Conservation (phyloP, 2,888 invertebrate genomes). For the Chymomyza procnemis region DNA sequence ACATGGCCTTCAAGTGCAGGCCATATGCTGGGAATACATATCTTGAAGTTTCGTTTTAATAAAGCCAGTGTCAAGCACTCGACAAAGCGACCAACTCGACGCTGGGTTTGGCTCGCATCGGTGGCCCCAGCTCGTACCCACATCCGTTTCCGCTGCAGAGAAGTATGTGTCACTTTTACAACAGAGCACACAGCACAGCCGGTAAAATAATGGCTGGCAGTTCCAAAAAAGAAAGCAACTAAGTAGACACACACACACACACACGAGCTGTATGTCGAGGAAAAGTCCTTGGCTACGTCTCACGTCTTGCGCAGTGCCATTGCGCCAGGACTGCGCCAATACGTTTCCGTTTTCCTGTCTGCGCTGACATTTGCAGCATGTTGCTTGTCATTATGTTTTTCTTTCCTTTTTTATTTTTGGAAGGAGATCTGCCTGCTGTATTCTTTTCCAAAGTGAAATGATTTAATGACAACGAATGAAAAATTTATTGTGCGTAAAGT, state of each 20-base stretch:
- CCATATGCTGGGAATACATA: background rate
- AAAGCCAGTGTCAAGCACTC: background rate
- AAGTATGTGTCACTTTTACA: constrained; percentile 9
- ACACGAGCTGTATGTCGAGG: background rate
- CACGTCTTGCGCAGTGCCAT: constrained; percentile 36
- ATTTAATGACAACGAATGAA: constrained; percentile 75
- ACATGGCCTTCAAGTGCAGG: background rate
- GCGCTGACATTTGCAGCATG: constrained; percentile 66
- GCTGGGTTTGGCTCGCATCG: background rate
- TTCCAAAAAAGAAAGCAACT: background rate
- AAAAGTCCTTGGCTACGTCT: constrained; percentile 5
- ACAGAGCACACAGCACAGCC: background rate
- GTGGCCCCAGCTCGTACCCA: constrained; percentile 41
- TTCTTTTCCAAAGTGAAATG: constrained; percentile 45
- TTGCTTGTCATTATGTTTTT: constrained; percentile 58
- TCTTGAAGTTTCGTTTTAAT: background rate
- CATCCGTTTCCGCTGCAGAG: constrained; percentile 56
- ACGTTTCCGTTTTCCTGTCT: constrained; percentile 72
- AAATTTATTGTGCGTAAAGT: constrained; percentile 77
- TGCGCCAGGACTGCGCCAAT: constrained; percentile 68
- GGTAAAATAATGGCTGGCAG: constrained; percentile 12
- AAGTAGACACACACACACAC: constrained; percentile 1
- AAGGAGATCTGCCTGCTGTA: constrained; percentile 20
- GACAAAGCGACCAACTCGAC: background rate
- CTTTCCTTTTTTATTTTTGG: constrained; percentile 32